phyloP scores from a whole-genome alignment of 1,140 invertebrate species.

The Neodiprion lecontei region DNA sequence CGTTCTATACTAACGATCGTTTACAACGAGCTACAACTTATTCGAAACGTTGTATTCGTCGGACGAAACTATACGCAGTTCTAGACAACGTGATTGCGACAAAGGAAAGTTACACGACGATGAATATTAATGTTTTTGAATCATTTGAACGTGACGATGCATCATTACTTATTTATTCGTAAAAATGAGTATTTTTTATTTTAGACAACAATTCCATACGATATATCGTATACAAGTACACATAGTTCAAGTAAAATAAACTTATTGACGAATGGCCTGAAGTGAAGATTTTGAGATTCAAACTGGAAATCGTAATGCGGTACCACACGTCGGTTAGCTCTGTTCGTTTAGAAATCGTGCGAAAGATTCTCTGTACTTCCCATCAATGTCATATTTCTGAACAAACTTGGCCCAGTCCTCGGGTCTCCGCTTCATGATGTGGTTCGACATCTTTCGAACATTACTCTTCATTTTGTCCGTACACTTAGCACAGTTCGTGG shows the following conservation, averaged over 20 bases:
- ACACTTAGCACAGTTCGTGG: slow-evolving; percentile 68
- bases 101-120: too few species aligned
- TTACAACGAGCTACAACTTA: too few species aligned
- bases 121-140: too few species aligned
- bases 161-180: too few species aligned
- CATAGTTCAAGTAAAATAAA: neutral
- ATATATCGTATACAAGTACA: neutral
- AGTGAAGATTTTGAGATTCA: too few species aligned
- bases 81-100: too few species aligned
- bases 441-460: slow-evolving; percentile 36
- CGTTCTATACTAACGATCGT: too few species aligned
- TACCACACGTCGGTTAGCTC: neutral
- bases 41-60: too few species aligned
- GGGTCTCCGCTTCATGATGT: slow-evolving; percentile 35
- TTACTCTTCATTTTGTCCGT: slow-evolving; percentile 65
- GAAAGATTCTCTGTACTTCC: slow-evolving; percentile 25
- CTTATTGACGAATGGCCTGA: neutral
- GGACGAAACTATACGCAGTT: too few species aligned
- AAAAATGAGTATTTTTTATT: neutral
- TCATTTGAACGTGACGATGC: too few species aligned
- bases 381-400: slow-evolving; percentile 40
- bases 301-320: too few species aligned
- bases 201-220: neutral
- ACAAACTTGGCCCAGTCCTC: slow-evolving; percentile 33
- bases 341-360: neutral